Conservation (phyloP, 1,140 invertebrate species). For the Neoseiulus cucumeris region DNA sequence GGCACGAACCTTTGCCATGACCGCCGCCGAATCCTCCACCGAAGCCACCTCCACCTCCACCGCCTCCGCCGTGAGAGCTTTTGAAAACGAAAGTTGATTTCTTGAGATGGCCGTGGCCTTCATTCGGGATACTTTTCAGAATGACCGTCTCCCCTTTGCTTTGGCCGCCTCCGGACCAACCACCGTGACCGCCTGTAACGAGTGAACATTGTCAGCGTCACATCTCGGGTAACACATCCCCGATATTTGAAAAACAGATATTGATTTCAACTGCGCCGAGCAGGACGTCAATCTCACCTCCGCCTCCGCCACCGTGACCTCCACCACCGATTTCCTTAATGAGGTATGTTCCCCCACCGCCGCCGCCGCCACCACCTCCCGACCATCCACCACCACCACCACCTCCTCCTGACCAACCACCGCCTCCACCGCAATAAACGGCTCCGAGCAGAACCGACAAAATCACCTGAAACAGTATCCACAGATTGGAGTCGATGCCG, state of each 20-base stretch:
- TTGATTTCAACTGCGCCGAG: background rate
- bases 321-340: conserved; percentile 6
- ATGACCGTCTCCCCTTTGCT: background rate
- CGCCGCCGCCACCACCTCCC: background rate
- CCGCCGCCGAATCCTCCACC: background rate
- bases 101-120: background rate
- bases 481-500: too few species aligned
- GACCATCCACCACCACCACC: background rate
- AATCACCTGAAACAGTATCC: background rate
- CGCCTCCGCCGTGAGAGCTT: background rate
- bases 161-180: background rate
- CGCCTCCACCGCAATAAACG: background rate
- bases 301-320: background rate
- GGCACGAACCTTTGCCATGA: background rate
- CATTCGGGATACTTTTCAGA: background rate
- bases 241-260: too few species aligned
- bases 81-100: conserved; percentile 8
- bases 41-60: background rate
- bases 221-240: too few species aligned
- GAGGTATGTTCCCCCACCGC: background rate
- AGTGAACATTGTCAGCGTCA: too few species aligned
- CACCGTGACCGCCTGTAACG: background rate
- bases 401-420: background rate
- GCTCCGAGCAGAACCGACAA: background rate
- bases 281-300: background rate